These are phyloP conservation scores for Leguminivora glycinivorella DNA, from an alignment of 1,140 invertebrate genomes.

Conservation along the genomic window DNA sequence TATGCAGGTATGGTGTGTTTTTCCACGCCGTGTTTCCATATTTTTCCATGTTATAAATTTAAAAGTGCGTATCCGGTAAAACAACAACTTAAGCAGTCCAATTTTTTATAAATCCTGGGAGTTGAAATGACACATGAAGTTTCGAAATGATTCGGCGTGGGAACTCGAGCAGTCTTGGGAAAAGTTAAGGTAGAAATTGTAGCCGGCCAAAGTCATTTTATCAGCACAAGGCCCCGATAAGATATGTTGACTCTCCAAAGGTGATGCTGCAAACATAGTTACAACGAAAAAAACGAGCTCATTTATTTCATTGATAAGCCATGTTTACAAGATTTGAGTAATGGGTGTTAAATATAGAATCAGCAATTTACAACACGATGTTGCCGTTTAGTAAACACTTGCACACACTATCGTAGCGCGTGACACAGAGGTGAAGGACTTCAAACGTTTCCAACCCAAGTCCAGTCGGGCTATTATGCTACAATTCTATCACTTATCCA, in stretches of 20 bases:
- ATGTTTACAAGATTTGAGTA: neutral
- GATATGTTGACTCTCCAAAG: conserved; percentile 57
- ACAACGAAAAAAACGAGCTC: neutral
- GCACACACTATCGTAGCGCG: conserved; percentile 9
- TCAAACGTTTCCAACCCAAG: conserved; percentile 11
- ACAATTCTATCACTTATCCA: too few species aligned
- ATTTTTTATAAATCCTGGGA: too few species aligned
- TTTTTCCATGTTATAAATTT: too few species aligned
- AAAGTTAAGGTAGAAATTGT: conserved; percentile 33
- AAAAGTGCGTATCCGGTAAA: too few species aligned
- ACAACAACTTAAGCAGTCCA: too few species aligned
- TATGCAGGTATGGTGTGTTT: conserved; percentile 34
- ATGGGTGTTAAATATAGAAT: neutral
- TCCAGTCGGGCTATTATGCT: too few species aligned
- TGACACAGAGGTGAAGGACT: conserved; percentile 17
- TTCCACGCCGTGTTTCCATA: too few species aligned
- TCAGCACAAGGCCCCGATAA: conserved; percentile 63
- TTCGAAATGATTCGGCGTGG: too few species aligned
- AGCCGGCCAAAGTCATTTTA: conserved; percentile 53
- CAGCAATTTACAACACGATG: neutral
- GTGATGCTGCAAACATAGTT: conserved; percentile 42
- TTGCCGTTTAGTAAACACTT: neutral
- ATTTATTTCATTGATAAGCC: conserved; percentile 8
- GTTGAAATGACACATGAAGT: too few species aligned
- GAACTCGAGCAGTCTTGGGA: neutral